Evolutionary conservation across 2,113 vertebrate genomes (phyloP), one percentile per base, ranked within the genome.

Genomic region (Carassius auratus): DNA sequence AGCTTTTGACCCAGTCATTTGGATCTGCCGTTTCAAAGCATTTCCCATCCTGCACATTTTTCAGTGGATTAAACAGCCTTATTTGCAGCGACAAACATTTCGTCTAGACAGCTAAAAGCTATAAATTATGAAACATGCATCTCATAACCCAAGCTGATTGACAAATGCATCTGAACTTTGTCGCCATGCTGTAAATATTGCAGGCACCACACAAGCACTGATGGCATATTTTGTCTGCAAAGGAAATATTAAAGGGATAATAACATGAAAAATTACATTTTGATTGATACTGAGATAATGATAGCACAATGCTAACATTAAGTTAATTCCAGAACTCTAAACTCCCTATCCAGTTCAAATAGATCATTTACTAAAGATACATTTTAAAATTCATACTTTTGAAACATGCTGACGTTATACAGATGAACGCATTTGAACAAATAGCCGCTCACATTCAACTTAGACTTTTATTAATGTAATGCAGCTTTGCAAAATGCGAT

Each of bases 1-100:
- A 87, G 84, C 81, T 30, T 84, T 79, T 86, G 89, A 84, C 66
- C 84, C 68, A 88, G 76, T 90, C 89, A 86, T 91, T 92, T 84
- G 50, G 62, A 83, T 84, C 30, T 73, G 19, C 30, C 13, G 17
- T 79, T 81, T 84, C 45, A 76, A 85, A 68, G 64, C 57, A 55
- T 66, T 83, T 77, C 78, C 77, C 80, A 66, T 64, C 8, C 62
- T 78, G 62, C 45, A 52, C 9, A 45, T 86, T 84, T 88, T 76
- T 81, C 86, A 79, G 81, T 59, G 64, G 50, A 87, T 86, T 86
- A 71, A 71, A 42, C 76, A 86, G 85, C 33, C 50, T 19, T 73
- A 69, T 83, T 68, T 85, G 59, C 73, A 68, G 86, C 38, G 87
- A 75, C 19, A 19, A 55, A 48, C 78, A 55, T 73, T 83, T 85